Evolutionary conservation across 2,113 vertebrate genomes (phyloP), one percentile per base, ranked within the genome.

Genomic region (Semnornis frantzii): DNA sequence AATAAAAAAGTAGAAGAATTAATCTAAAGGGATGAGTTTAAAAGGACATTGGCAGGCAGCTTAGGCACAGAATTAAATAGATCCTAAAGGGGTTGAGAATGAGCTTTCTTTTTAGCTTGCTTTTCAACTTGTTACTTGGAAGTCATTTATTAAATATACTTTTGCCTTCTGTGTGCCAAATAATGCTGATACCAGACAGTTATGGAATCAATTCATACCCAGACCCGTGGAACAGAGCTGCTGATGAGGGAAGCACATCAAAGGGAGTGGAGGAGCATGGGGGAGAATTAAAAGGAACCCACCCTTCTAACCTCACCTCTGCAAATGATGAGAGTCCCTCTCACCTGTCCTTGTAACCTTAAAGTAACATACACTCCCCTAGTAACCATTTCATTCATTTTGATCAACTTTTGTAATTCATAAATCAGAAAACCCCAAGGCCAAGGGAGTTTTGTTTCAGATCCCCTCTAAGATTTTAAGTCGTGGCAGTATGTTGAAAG

Each of bases 1-100:
- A 69, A 33, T 95, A 70, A 86, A 89, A 89, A 92, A 78, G 19
- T 8, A 24, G 30, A 30, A n/a, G 70, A 88, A 95, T 84, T 75
- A 84, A 24, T 91, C 92, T 90, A 31, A 85, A 83, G 91, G 91
- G 93, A 90, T 75, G 85, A 90, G 76, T 90, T 95, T 10, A 52
- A 85, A 80, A 85, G 79, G 63, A 82, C 63, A 24, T 83, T 90
- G 65, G 82, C 80, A 93, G 72, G 80, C 73, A 90, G 60, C 77
- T 85, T 58, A 86, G 85, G 44, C 28, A 28, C 30, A 69, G 70
- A 72, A 55, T 83, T 89, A 85, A 81, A 72, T 52, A 80, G 81
- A 62, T 89, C 78, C 85, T 95, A 12, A 75, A 91, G 87, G 87
- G 30, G 9, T 37, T 58, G 52, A 83, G 69, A 75, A 90, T 46